Percentiles rank a stretch among this genome's conserved stretches.
These are phyloP conservation scores for Cephalopholis sonnerati DNA, from an alignment of 2,113 vertebrate species.

Conservation along the genomic window DNA sequence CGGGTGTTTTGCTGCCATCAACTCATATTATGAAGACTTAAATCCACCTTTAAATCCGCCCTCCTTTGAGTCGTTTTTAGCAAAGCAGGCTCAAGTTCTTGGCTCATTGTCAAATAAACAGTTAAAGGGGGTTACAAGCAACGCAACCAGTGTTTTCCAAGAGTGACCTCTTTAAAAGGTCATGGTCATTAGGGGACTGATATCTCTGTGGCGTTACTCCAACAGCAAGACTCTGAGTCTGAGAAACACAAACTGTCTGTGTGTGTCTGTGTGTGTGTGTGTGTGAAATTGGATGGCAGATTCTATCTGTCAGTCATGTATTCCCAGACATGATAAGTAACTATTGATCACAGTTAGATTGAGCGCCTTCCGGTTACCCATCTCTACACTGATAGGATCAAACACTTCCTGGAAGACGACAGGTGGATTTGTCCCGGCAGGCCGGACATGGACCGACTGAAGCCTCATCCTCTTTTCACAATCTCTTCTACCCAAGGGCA, in stretches of 20 bases:
- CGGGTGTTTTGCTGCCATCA: conserved; percentile 40
- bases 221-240: conserved; percentile 25
- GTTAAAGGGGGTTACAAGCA: conserved; percentile 33
- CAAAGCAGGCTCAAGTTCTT: conserved; percentile 41
- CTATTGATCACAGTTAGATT: conserved; percentile 76
- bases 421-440: conserved; percentile 62
- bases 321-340: conserved; percentile 80
- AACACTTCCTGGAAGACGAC: conserved; percentile 73
- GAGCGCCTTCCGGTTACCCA: conserved; percentile 68
- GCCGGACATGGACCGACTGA: conserved; percentile 6
- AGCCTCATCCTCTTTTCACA: conserved; percentile 29
- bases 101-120: conserved; percentile 60
- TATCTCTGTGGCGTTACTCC: conserved; percentile 31
- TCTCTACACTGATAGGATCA: conserved; percentile 71
- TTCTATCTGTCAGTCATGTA: conserved; percentile 61
- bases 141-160: conserved; percentile 34
- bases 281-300: not conserved
- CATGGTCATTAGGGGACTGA: conserved; percentile 43
- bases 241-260: conserved; percentile 22
- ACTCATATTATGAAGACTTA: conserved; percentile 43
- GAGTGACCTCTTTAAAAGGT: conserved; percentile 54
- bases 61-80: conserved; percentile 35
- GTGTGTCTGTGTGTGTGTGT: not conserved
- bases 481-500: conserved; percentile 43
- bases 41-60: conserved; percentile 36